A percentile compares a stretch with the other conserved stretches of the same genome.
Conservation (phyloP, 2,888 invertebrate genomes). For the Polyommatus iphigenia region DNA sequence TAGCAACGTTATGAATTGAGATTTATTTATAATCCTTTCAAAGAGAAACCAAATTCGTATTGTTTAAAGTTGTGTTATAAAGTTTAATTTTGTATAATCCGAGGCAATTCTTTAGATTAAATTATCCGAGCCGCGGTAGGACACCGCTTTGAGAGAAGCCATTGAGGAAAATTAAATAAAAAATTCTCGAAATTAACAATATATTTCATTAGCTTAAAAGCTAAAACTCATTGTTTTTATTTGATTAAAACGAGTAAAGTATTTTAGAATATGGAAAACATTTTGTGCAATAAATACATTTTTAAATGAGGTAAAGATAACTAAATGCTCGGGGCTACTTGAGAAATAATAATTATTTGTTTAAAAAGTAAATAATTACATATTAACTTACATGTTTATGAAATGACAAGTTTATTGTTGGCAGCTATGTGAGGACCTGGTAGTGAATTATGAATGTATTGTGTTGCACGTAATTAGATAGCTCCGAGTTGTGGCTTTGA, state of each 20-base stretch:
- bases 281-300: not conserved
- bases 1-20: not conserved
- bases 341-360: not conserved
- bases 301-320: not conserved
- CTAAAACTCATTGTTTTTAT: not conserved
- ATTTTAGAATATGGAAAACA: not conserved
- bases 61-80: conserved; percentile 26
- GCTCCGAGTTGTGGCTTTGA: not conserved
- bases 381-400: not conserved
- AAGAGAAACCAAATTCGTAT: conserved; percentile 8
- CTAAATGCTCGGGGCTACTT: not conserved
- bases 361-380: not conserved
- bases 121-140: not conserved
- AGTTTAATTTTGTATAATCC: not conserved
- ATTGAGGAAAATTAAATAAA: not conserved
- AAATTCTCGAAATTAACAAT: not conserved
- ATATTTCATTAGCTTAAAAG: conserved; percentile 19
- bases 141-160: not conserved
- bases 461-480: not conserved
- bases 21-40: conserved; percentile 9
- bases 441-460: not conserved
- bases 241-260: not conserved
- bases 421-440: not conserved
- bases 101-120: conserved; percentile 9
- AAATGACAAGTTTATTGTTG: not conserved